These are phyloP conservation scores for Zaprionus ornatus DNA, from an alignment of 1,140 invertebrate species.

Conservation along the genomic window DNA sequence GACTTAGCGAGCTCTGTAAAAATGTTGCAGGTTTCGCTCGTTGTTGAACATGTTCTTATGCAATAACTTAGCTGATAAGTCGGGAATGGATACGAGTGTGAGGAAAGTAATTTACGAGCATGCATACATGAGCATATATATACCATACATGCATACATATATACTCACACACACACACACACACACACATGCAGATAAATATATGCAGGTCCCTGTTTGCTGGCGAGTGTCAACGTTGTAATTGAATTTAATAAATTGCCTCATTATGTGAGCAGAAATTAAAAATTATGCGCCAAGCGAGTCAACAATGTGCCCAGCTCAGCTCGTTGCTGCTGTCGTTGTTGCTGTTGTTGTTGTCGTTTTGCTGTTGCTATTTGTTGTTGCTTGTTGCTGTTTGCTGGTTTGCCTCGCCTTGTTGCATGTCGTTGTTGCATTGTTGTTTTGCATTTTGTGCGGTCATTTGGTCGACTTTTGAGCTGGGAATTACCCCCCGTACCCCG, in stretches of 20 bases:
- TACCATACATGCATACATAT: not conserved
- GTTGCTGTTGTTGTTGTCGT: constrained; percentile 28
- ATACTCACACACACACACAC: not conserved
- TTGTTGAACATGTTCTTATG: not conserved
- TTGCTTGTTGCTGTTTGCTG: constrained; percentile 38
- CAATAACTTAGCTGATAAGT: constrained; percentile 1
- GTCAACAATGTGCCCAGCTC: constrained; percentile 31
- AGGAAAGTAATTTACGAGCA: not conserved
- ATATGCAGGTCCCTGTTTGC: not conserved
- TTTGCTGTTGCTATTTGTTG: constrained; percentile 19
- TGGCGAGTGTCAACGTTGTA: constrained; percentile 70
- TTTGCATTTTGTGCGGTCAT: constrained; percentile 69
- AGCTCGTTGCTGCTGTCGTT: constrained; percentile 22
- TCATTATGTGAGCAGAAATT: constrained; percentile 73
- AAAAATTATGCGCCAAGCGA: constrained; percentile 68
- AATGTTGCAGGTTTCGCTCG: not conserved
- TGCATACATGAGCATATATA: not conserved
- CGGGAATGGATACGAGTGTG: not conserved
- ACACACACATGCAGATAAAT: not conserved
- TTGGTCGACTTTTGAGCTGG: constrained; percentile 49
- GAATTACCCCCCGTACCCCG: not conserved
- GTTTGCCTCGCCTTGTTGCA: constrained; percentile 40
- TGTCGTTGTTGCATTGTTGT: constrained; percentile 61
- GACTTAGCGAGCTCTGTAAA: not conserved
- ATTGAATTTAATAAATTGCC: constrained; percentile 82